phyloP scores from a whole-genome alignment of 2,888 invertebrate species.

The Euzophera pinguis region DNA sequence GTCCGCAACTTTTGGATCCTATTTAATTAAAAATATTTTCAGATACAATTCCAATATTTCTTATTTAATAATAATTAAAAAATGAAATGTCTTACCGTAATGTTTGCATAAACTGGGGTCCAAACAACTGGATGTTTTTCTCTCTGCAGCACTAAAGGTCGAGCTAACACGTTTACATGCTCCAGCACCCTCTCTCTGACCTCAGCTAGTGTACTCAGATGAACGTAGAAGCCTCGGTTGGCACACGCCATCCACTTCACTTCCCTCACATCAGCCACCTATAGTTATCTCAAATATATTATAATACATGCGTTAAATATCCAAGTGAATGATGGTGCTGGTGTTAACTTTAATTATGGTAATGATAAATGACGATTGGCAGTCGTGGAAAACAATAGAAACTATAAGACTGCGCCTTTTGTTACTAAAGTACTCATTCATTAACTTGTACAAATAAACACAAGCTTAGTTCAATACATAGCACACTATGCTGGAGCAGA shows the following conservation, averaged over 20 bases:
- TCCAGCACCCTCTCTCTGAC: slow-evolving; percentile 97
- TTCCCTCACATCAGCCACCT: slow-evolving; percentile 93
- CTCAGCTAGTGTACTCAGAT: slow-evolving; percentile 97
- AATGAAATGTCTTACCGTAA: slow-evolving; percentile 81
- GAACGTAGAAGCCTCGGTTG: slow-evolving; percentile 97
- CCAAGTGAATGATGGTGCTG: slow-evolving; percentile 18
- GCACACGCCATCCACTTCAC: slow-evolving; percentile 99
- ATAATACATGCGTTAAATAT: slow-evolving; percentile 14
- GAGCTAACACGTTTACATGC: slow-evolving; percentile 97
- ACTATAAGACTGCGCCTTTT: slow-evolving; percentile 14
- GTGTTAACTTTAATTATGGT: slow-evolving; percentile 29
- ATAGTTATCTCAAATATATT: slow-evolving; percentile 36
- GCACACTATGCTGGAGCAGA: background rate
- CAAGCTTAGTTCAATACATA: background rate
- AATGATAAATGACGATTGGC: slow-evolving; percentile 25
- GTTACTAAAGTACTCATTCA: slow-evolving; percentile 17
- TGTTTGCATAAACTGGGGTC: slow-evolving; percentile 97
- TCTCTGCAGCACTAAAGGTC: slow-evolving; percentile 93
- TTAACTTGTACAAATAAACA: slow-evolving; percentile 6
- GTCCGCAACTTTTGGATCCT: slow-evolving; percentile 94
- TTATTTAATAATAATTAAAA: background rate
- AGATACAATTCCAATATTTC: background rate
- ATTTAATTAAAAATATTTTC: background rate
- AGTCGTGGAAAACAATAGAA: slow-evolving; percentile 24
- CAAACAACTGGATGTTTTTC: slow-evolving; percentile 95